These are phyloP conservation scores for Girardia tigrina DNA, from an alignment of 2,888 invertebrate genomes.

Conservation along the genomic window DNA sequence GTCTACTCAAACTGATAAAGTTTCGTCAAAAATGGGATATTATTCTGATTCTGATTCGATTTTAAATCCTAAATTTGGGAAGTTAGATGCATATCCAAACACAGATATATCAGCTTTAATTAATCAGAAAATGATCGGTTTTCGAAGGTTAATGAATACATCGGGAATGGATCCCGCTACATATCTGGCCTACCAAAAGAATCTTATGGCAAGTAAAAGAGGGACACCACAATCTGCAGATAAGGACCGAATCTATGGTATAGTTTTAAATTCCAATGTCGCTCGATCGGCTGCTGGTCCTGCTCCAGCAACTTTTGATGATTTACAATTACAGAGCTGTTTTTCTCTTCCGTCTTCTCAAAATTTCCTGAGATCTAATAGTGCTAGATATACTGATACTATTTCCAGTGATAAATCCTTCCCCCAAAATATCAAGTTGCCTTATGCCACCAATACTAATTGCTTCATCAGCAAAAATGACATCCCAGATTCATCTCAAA, in stretches of 20 bases:
- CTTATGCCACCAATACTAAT: conserved; percentile 30
- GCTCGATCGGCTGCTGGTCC: conserved; percentile 26
- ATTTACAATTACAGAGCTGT: conserved; percentile 1
- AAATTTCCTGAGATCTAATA: not conserved
- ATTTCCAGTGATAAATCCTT: conserved; percentile 17
- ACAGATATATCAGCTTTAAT: not conserved
- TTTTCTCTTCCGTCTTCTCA: conserved; percentile 1
- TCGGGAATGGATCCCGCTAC: conserved; percentile 6
- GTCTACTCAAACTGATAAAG: not conserved
- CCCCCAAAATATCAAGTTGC: conserved; percentile 26
- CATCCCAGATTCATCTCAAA: conserved; percentile 26
- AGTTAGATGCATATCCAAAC: not conserved
- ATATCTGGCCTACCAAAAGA: not conserved
- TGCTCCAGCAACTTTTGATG: conserved; percentile 10
- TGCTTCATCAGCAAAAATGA: conserved; percentile 15
- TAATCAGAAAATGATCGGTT: not conserved
- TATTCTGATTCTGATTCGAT: conserved; percentile 19
- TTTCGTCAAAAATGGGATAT: not conserved
- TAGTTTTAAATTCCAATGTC: conserved; percentile 29
- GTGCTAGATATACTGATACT: conserved; percentile 19
- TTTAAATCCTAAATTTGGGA: not conserved
- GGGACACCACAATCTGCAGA: conserved; percentile 8
- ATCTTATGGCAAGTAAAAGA: not conserved
- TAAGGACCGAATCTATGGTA: conserved; percentile 33
- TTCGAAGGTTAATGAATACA: conserved; percentile 6